Evolutionary conservation across 1,140 invertebrate genomes (phyloP), one percentile per base, ranked within the genome.

Genomic region (Stenopsyche tienmushanensis): DNA sequence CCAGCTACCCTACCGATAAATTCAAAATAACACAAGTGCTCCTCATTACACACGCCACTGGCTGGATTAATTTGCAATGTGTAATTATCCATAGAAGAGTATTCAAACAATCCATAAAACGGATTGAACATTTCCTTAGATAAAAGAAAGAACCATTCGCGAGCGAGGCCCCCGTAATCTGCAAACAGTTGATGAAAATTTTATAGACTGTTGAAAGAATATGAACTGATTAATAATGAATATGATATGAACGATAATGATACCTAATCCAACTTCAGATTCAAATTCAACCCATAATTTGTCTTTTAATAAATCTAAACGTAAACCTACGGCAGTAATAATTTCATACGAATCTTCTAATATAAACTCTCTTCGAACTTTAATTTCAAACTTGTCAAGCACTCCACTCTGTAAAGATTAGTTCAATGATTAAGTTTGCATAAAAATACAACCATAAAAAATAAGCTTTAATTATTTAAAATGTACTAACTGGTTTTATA

Each of bases 101-200:
- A 99, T 81, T 99, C 96, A 83, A 99, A 99, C 15, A 99, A 84
- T 0, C 96, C 96, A 80, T 99, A 99, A 76, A 98, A 99, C 1
- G 97, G 97, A 83, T 99, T 99, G 78, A 99, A 99, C 95, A 99
- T 98, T 85, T 99, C 96, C 80, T 97, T 97, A 0, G 96, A 98
- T 23, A 99, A 80, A 24, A 99, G 84, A 83, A 97, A 99, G 83
- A 99, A 99, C 94, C 96, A 99, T 84, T 99, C 97, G 68, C 94
- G 83, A 15, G 93, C 93, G 47, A 99, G 85, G 58, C 97, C 97
- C 65, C 97, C 97, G 78, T 99, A 99, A 83, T 99, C 97, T 84
- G 66, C 18, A 66, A 65, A 64, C 8, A 15, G 42, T 57, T n/a
- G n/a, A n/a, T n/a, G n/a, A 60, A 59, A 62, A 17, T 24, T 8